phyloP scores from a whole-genome alignment of 2,113 vertebrate genomes.

The Megaceryle torquata region DNA sequence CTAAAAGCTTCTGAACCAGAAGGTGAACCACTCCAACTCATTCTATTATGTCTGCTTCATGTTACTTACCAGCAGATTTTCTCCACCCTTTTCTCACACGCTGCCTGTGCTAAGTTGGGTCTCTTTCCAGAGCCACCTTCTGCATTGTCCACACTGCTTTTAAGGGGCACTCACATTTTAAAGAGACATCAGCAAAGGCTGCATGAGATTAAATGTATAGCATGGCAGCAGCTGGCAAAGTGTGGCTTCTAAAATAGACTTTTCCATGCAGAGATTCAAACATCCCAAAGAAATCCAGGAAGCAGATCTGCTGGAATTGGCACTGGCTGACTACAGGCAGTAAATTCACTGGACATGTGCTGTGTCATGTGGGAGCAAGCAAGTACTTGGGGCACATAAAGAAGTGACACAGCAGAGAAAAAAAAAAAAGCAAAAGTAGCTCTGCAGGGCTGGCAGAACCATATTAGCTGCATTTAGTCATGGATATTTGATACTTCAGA shows the following conservation, averaged over 20 bases:
- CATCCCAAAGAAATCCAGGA: background rate
- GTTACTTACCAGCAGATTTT: background rate
- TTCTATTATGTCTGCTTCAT: too few relatives aligned
- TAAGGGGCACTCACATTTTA: background rate
- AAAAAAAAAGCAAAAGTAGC: background rate
- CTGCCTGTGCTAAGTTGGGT: background rate
- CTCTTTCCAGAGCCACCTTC: background rate
- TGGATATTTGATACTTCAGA: background rate
- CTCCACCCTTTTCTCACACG: rapidly evolving
- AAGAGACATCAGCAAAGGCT: background rate
- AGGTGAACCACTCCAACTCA: too few relatives aligned
- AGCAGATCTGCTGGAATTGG: background rate
- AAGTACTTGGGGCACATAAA: background rate
- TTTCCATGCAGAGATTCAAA: background rate
- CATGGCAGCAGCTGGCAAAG: background rate
- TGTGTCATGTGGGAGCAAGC: background rate
- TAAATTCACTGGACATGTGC: rapidly evolving
- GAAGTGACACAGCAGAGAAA: background rate
- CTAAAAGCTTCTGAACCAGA: too few relatives aligned
- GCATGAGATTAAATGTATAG: background rate
- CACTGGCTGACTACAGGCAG: background rate
- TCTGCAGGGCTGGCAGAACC: background rate
- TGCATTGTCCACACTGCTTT: background rate
- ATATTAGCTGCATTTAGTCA: background rate
- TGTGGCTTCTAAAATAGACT: background rate